Evolutionary conservation across 1,140 invertebrate genomes (phyloP).

Genomic region (Carcinoscorpius rotundicauda): DNA sequence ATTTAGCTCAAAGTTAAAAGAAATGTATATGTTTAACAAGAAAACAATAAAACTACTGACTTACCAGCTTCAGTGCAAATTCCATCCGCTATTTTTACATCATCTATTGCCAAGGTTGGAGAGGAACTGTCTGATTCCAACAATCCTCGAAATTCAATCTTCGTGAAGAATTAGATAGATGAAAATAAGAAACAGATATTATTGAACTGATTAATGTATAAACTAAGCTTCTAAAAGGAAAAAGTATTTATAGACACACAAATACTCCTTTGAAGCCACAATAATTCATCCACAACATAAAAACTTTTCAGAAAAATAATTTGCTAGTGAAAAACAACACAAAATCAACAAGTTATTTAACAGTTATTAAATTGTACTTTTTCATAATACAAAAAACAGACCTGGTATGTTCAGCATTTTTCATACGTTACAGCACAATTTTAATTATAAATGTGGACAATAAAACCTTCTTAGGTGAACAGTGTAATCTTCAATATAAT

Average conservation of each 20-base stretch:
- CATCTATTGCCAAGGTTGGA: slow-evolving; percentile 7
- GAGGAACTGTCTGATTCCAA: background rate
- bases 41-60: background rate
- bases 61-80: slow-evolving; percentile 14
- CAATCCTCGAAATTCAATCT: slow-evolving; percentile 9
- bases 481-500: no score
- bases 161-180: background rate
- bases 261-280: background rate
- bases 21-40: no score
- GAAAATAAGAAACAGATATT: background rate
- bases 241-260: background rate
- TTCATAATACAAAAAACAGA: no score
- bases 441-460: no score
- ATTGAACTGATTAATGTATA: background rate
- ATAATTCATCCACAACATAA: slow-evolving; percentile 7
- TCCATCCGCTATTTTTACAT: slow-evolving; percentile 10
- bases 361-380: no score
- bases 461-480: no score
- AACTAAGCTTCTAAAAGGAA: background rate
- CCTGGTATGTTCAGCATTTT: no score
- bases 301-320: no score
- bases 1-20: no score
- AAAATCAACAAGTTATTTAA: no score
- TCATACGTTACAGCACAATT: no score
- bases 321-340: no score